Conservation (phyloP, 2,113 vertebrate genomes). For the Lophura nycthemera region DNA sequence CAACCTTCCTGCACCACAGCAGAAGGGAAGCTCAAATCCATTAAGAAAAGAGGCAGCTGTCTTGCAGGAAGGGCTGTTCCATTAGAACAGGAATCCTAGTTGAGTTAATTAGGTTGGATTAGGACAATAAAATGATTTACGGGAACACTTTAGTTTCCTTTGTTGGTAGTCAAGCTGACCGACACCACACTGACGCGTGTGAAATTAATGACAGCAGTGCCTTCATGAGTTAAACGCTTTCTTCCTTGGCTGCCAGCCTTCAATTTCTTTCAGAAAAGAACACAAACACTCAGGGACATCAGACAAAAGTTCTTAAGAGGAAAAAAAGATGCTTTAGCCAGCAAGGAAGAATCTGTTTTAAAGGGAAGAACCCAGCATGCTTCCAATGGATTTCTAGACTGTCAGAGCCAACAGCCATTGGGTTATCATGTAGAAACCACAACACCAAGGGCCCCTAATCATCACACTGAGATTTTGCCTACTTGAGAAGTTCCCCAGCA, state of each 20-base stretch:
- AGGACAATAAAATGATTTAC: conserved; percentile 69
- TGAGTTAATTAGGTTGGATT: conserved; percentile 62
- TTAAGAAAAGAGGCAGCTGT: conserved; percentile 56
- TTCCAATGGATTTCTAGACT: conserved; percentile 8
- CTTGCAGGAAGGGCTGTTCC: conserved; percentile 46
- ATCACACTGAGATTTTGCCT: background rate
- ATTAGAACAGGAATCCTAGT: conserved; percentile 19
- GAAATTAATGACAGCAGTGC: conserved; percentile 59
- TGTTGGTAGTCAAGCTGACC: conserved; percentile 50
- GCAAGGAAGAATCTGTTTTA: conserved; percentile 14
- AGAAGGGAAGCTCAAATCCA: conserved; percentile 34
- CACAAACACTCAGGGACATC: conserved; percentile 37
- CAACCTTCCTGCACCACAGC: background rate
- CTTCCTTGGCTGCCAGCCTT: conserved; percentile 47
- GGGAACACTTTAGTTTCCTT: conserved; percentile 55
- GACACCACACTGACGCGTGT: conserved; percentile 26
- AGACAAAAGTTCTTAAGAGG: conserved; percentile 43
- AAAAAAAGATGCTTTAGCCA: conserved; percentile 42
- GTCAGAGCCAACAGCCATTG: background rate
- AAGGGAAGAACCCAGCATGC: background rate
- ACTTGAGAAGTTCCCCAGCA: background rate
- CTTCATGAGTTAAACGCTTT: conserved; percentile 63
- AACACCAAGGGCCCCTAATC: background rate
- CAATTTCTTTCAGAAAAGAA: conserved; percentile 23
- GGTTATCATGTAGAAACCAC: background rate